These are phyloP conservation scores for Taphrorychus bicolor DNA, from an alignment of 2,888 invertebrate species.

Conservation along the genomic window DNA sequence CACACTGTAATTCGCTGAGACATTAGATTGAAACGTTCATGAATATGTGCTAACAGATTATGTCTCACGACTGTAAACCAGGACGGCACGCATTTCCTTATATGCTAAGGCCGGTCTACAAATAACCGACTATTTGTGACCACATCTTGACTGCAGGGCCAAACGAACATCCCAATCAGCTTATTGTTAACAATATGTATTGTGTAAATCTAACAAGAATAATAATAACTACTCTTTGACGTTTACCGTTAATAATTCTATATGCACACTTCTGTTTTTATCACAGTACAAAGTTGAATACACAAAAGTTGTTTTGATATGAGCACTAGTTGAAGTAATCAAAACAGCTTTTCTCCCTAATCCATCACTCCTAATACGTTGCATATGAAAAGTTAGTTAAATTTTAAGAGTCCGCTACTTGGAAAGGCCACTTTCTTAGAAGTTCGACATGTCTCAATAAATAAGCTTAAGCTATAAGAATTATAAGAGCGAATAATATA, in stretches of 20 bases:
- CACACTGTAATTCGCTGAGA: too few species aligned
- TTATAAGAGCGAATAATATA: slow-evolving; percentile 23
- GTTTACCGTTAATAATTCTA: slow-evolving; percentile 6
- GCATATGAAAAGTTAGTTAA: too few species aligned
- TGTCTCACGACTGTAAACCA: background rate
- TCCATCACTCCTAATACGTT: background rate
- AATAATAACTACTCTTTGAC: too few species aligned
- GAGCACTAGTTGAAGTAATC: background rate
- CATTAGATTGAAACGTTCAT: too few species aligned
- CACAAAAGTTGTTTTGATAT: background rate
- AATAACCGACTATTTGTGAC: too few species aligned
- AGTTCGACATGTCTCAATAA: slow-evolving; percentile 7
- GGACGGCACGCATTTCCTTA: too few species aligned
- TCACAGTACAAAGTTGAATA: slow-evolving; percentile 30
- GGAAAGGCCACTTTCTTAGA: slow-evolving; percentile 31
- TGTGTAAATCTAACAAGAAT: background rate
- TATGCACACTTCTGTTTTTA: slow-evolving; percentile 18
- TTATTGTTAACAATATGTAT: too few species aligned
- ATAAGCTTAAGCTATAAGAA: slow-evolving; percentile 16
- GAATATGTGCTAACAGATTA: background rate
- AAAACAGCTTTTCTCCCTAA: slow-evolving; percentile 1
- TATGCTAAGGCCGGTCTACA: too few species aligned
- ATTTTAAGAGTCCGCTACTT: slow-evolving; percentile 19
- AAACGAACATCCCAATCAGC: too few species aligned
- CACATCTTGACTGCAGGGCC: too few species aligned